phyloP scores from a whole-genome alignment of 2,797 vertebrate species.

The Argentina silus region DNA sequence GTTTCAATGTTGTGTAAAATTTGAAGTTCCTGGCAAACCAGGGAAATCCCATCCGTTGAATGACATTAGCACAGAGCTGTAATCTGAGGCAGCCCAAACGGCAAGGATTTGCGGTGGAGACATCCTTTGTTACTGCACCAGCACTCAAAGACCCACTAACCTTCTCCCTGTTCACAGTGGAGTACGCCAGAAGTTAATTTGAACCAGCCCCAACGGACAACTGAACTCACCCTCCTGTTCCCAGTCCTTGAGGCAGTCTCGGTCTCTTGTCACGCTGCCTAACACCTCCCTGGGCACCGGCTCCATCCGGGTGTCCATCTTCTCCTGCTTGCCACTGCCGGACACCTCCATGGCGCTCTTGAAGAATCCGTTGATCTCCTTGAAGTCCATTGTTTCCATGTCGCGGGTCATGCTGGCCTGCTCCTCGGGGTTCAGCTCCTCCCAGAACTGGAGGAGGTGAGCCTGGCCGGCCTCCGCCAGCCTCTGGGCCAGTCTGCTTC shows the following conservation, averaged over 20 bases:
- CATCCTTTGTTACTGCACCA: too few species aligned
- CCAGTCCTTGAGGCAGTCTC: conserved; percentile 83
- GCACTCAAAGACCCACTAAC: too few species aligned
- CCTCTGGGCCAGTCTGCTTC: conserved; percentile 60
- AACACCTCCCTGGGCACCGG: conserved; percentile 88
- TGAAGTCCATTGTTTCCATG: conserved; percentile 82
- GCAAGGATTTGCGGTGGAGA: too few species aligned
- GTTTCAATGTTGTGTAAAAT: not conserved
- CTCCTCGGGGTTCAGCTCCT: conserved; percentile 75
- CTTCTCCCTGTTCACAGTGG: too few species aligned
- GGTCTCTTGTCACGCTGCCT: conserved; percentile 89
- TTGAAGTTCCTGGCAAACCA: too few species aligned
- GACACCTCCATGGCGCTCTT: conserved; percentile 78
- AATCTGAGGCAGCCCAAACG: too few species aligned
- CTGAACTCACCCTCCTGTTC: conserved; percentile 82
- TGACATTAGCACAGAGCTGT: too few species aligned
- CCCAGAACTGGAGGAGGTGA: conserved; percentile 89
- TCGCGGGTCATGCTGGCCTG: conserved; percentile 73
- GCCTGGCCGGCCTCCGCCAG: conserved; percentile 81
- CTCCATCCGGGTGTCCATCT: conserved; percentile 88
- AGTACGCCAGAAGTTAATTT: too few species aligned
- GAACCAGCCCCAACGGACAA: too few species aligned
- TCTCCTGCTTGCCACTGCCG: conserved; percentile 70
- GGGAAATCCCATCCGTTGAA: too few species aligned
- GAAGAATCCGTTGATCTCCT: conserved; percentile 87